Conservation (phyloP, 2,113 vertebrate genomes). For the Leptobrachium ailaonicum region DNA sequence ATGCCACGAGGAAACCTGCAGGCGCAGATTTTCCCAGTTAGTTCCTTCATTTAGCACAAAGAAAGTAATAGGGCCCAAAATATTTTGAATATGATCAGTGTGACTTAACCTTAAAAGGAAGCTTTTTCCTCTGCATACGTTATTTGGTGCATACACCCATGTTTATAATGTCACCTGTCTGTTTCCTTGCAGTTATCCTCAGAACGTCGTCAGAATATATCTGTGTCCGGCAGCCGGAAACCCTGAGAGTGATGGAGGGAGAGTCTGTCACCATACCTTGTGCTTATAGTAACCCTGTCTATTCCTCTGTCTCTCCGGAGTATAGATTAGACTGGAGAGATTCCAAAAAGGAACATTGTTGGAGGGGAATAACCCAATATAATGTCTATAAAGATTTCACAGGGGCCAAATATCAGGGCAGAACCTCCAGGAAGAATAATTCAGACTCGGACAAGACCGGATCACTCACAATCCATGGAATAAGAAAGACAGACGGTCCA, state of each 20-base stretch:
- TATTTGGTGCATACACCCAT: too few species aligned
- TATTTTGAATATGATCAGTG: too few species aligned
- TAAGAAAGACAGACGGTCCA: neutral
- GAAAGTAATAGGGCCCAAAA: too few species aligned
- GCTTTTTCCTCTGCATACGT: too few species aligned
- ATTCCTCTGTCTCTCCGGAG: neutral
- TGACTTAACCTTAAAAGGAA: too few species aligned
- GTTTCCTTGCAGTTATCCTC: too few species aligned
- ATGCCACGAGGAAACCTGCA: too few species aligned
- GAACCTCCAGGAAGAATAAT: neutral
- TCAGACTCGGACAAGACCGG: neutral
- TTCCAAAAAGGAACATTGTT: neutral
- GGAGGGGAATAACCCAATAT: too few species aligned
- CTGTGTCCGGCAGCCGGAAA: constrained; percentile 18
- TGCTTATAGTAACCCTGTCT: neutral
- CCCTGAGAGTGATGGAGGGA: neutral
- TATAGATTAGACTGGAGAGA: constrained; percentile 4
- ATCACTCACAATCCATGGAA: neutral
- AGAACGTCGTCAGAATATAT: neutral
- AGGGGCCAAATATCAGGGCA: neutral
- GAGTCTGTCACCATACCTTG: constrained; percentile 32
- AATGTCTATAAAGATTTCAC: too few species aligned
- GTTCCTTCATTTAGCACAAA: too few species aligned
- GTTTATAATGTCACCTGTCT: too few species aligned
- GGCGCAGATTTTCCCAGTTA: too few species aligned